Evolutionary conservation across 2,797 vertebrate species (phyloP).

Genomic region (Huso huso): DNA sequence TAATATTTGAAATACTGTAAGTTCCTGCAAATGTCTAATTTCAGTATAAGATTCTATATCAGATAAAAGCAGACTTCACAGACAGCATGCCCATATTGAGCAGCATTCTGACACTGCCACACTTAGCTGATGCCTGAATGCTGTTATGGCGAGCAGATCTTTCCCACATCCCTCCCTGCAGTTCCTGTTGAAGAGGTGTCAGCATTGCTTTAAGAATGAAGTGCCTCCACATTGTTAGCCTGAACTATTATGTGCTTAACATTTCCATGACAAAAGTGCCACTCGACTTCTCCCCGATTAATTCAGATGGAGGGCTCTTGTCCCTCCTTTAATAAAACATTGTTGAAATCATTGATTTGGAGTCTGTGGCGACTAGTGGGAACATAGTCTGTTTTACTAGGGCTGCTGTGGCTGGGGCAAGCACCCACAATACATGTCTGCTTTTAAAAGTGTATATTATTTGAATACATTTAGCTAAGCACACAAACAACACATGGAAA

Average conservation of each 20-base stretch:
- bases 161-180: slow-evolving; percentile 98
- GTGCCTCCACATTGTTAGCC: slow-evolving; percentile 90
- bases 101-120: slow-evolving; percentile 7
- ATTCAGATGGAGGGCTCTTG: slow-evolving; percentile 88
- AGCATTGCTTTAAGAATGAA: slow-evolving; percentile 95
- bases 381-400: slow-evolving; percentile 66
- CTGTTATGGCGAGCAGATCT: slow-evolving; percentile 72
- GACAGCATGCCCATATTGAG: too few species aligned
- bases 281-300: slow-evolving; percentile 98
- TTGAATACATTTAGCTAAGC: too few species aligned
- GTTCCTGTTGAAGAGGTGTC: slow-evolving; percentile 96
- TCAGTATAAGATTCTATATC: too few species aligned
- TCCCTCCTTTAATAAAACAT: slow-evolving; percentile 91
- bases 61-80: too few species aligned
- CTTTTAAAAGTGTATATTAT: neutral
- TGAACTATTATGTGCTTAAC: slow-evolving; percentile 98
- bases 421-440: neutral
- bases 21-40: too few species aligned
- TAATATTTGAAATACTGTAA: too few species aligned
- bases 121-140: slow-evolving; percentile 61
- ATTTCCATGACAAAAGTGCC: slow-evolving; percentile 99
- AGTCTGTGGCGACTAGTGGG: slow-evolving; percentile 70
- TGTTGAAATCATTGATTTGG: slow-evolving; percentile 92
- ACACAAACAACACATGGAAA: too few species aligned
- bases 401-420: slow-evolving; percentile 7